Base-by-base conservation (phyloP, 2,888 invertebrate genomes). In the Sinhomidia bicolor region DNA sequence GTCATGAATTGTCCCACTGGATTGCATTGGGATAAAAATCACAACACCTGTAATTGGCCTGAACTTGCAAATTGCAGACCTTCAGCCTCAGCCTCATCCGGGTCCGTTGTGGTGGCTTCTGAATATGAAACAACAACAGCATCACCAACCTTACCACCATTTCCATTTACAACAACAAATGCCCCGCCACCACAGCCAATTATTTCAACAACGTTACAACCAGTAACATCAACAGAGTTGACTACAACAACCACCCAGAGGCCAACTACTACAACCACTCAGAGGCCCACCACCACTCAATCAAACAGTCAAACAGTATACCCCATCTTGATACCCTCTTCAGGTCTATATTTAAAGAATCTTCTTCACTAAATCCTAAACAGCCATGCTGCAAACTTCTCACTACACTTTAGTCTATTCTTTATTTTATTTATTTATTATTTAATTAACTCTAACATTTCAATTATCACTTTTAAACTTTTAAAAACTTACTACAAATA, bases 1-100 rank as follows among this genome's bases (percentile, higher is more conserved):
- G 10, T 20, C 23, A 68, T 12, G 32, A 1, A 20, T 14, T 90
- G 88, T 79, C 10, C 71, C 10, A 10, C n/a, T 1, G 90, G 90
- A 17, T 57, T 90, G 10, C 68, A 84, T 51, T 91, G 88, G 88
- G 89, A 91, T 65, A 9, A 74, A 1, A 20, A 17, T 6, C 12
- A 36, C 10, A 47, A 44, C n/a, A 20, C 17, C 65, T 71, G 87
- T 62, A 89, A 85, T 41, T 83, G 71, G 78, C 54, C 62, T n/a
- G 0, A 10, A 1, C 1, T 14, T 2, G 68, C 60, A 17, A 17
- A 74, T 9, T 54, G 74, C n/a, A 10, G 1, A 5, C 1, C 57
- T 36, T 36, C 71, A 20, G 10, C 32, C 17, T 4, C 26, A 9
- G 12, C 3, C 62, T 3, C 32, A 6, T 20, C 65, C 5, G 65